Base-by-base conservation (phyloP, 1,140 invertebrate species). In the Dendroctonus valens region DNA sequence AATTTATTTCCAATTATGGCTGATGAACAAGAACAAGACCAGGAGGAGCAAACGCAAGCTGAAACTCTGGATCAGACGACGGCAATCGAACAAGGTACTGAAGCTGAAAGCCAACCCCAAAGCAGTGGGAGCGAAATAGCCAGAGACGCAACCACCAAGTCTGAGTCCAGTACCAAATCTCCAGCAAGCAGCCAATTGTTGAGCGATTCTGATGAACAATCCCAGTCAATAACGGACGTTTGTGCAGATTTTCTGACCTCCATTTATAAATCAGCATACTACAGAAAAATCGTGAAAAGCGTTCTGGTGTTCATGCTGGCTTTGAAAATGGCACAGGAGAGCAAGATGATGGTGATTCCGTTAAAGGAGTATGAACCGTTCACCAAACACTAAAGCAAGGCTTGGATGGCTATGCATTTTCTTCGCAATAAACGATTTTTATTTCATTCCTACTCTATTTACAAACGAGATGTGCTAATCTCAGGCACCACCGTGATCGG, bases 301-400 rank as follows among this genome's bases (percentile, higher is more conserved):
- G 51, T 64, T 5, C 38, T 69, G 1, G 49, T 69, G 11, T 69
- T 69, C 44, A 6, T 55, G 44, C 4, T 69, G n/a, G 67, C 67
- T 2, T 46, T 69, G 52, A 69, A 69, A 50, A 65, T 69, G 61
- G 61, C 61, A 5, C 46, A 60, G 8, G 67, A 69, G 42, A 59
- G 61, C 51, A 65, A 65, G 40, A 58, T 53, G 37, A 60, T 69
- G 51, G 11, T 55, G 14, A 69, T 69, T 46, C 67, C 67, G n/a
- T 41, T 69, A 37, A 69, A 52, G 42, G 67, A 69, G 41, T 69
- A 69, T 44, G 41, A 65, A 65, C 67, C 67, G 5, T 69, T 69
- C 48, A 59, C 6, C 3, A 26, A 26, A 26, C 26, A 26, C 26
- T 26, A 26, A 26, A 26, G 1, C 3, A 26, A 2, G 26, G 26